Base-by-base conservation (phyloP, 2,888 invertebrate genomes). In the Campoplex capitator region DNA sequence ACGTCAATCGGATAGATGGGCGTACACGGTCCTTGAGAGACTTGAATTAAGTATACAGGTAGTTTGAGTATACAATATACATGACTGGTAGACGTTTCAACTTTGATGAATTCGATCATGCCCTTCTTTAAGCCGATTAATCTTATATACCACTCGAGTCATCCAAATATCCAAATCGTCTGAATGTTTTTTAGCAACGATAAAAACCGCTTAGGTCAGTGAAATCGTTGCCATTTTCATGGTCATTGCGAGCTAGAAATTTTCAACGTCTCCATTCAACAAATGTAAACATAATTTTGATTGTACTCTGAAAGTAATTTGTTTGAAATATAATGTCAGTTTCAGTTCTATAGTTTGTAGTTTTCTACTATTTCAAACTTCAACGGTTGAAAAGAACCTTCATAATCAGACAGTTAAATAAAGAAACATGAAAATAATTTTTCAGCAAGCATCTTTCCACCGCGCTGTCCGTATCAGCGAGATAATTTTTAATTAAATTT, bases 21-120 rank as follows among this genome's bases (percentile, higher is more conserved):
- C 73, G 78, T 54, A 42, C 78, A 78, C 58, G 58, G 84, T 84
- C 84, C 84, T 84, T 84, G 84, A 79, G 58, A 71, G n/a, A 79
- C 67, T 68, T 79, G 73, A 84, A 84, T 84, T 79, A 79, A 79
- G 67, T 68, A 79, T 79, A 75, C 74, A 84, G 38, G 42, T 32
- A 79, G 71, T 71, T 51, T 58, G 70, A 54, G 32, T 70, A 70
- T 79, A 42, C 32, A 79, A 62, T 77, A 77, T 54, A 70, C 51
- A 78, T 68, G 42, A 45, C 38, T 42, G 13, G 65, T 65, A 51
- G 65, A 74, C 51, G 65, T 65, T 74, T 62, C 28, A 73, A 73
- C 28, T 65, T 65, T 73, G 62, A 73, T 28, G 38, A 73, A 81
- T 81, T 81, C 81, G 65, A 81, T 81, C 65, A 74, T 28, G 35